A percentile compares a stretch with the other conserved stretches of the same genome.
Conservation (phyloP, 2,888 invertebrate genomes). For the Rosalia funebris region DNA sequence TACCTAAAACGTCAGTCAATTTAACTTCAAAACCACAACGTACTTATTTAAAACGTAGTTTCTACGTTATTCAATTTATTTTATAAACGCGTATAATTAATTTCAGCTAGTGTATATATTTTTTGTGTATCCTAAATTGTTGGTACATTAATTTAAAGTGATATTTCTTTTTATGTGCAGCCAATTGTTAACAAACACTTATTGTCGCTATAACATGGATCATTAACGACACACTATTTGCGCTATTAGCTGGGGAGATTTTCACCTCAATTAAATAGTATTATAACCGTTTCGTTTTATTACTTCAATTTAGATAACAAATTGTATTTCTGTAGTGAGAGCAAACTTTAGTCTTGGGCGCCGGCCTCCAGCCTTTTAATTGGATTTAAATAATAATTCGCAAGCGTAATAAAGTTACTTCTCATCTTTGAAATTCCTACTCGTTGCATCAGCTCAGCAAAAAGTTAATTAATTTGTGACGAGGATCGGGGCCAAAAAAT, state of each 20-base stretch:
- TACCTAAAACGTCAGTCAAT: too few species aligned
- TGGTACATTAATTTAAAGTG: too few species aligned
- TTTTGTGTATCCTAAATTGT: too few species aligned
- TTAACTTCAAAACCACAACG: too few species aligned
- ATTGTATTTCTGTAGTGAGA: neutral
- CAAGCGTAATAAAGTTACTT: constrained; percentile 31
- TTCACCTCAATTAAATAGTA: constrained; percentile 11
- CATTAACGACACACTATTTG: neutral
- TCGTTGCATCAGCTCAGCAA: constrained; percentile 13
- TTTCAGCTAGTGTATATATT: too few species aligned
- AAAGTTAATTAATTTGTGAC: constrained; percentile 24
- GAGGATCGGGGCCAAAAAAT: constrained; percentile 17
- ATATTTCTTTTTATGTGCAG: too few species aligned
- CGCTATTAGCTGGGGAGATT: neutral
- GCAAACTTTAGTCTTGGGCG: constrained; percentile 5
- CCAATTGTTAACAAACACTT: too few species aligned
- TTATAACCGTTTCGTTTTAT: constrained; percentile 11
- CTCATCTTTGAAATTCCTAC: constrained; percentile 23
- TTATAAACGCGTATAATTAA: too few species aligned
- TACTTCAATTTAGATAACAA: neutral
- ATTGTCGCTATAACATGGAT: neutral
- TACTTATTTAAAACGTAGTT: too few species aligned
- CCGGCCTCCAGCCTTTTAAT: constrained; percentile 21
- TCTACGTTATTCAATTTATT: too few species aligned
- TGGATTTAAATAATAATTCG: constrained; percentile 33